phyloP scores from a whole-genome alignment of 1,140 invertebrate genomes.

The Temnothorax nylanderi region DNA sequence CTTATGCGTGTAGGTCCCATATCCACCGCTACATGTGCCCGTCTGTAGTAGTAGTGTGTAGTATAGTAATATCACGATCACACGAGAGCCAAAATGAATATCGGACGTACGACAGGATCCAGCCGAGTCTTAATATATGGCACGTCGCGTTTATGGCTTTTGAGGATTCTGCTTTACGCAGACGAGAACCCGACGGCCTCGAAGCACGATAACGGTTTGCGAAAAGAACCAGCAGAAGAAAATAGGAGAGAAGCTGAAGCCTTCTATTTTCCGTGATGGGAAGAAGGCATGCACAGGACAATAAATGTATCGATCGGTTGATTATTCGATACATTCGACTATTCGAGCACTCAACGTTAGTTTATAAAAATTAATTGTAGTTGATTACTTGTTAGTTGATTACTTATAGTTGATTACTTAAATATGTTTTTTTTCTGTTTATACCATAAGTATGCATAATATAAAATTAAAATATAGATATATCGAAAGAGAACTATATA shows the following conservation, averaged over 20 bases:
- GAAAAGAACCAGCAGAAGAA: not conserved
- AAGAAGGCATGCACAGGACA: not conserved
- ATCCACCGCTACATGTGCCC: not conserved
- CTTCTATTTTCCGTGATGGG: not conserved
- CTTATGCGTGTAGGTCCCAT: not conserved
- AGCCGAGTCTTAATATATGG: constrained; percentile 46
- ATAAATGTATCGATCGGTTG: not conserved
- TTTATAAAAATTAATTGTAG: not conserved
- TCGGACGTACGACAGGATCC: constrained; percentile 35
- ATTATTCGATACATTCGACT: not conserved
- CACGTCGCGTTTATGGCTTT: constrained; percentile 43
- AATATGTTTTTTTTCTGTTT: not conserved
- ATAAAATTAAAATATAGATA: not conserved
- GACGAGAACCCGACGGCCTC: constrained; percentile 40
- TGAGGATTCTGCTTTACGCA: constrained; percentile 39
- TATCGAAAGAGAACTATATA: not conserved
- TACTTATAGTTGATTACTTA: not conserved
- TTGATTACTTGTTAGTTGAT: not conserved
- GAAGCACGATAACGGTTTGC: constrained; percentile 24
- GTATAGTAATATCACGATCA: constrained; percentile 35
- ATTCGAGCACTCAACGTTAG: not conserved
- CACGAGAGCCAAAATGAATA: constrained; percentile 28
- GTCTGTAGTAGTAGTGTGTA: not conserved
- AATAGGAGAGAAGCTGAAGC: constrained; percentile 8
- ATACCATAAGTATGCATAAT: not conserved